Evolutionary conservation across 2,113 vertebrate species (phyloP).

Genomic region (Aldabrachelys gigantea): DNA sequence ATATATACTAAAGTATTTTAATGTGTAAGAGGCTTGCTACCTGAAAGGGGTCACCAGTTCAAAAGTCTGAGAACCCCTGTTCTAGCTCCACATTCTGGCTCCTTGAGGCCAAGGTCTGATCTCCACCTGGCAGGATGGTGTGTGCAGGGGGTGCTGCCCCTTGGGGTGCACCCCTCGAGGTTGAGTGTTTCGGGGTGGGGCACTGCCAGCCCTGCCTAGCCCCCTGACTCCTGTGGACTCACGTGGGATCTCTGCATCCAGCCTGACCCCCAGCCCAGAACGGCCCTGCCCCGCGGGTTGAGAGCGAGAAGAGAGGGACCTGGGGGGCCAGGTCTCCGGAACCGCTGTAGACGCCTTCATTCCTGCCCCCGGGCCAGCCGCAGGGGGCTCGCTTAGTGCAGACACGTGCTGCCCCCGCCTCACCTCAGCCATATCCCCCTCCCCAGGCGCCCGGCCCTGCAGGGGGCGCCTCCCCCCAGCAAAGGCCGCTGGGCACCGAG

Average conservation of each 20-base stretch:
- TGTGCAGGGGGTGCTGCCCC: background rate
- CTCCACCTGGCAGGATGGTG: background rate
- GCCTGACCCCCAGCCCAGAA: background rate
- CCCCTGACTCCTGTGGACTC: background rate
- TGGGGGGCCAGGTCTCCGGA: background rate
- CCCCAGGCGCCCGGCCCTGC: background rate
- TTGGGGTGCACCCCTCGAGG: background rate
- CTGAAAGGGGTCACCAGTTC: too few relatives aligned
- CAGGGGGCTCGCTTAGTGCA: background rate
- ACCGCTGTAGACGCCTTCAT: background rate
- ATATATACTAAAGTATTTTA: too few relatives aligned
- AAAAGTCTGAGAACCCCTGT: too few relatives aligned
- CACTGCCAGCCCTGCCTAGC: background rate
- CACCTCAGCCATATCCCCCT: background rate
- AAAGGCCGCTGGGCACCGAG: background rate
- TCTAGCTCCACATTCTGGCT: background rate
- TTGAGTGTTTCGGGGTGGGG: background rate
- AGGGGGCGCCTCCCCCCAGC: background rate
- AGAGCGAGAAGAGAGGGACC: background rate
- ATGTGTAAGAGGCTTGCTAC: too few relatives aligned
- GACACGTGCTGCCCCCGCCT: background rate
- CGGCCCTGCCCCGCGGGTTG: background rate
- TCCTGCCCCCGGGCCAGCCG: background rate
- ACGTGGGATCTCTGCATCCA: background rate
- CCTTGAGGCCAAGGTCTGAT: background rate